Evolutionary conservation across 2,888 invertebrate species (phyloP), one percentile per base, ranked within the genome.

Genomic region (Ditula angustiorana): DNA sequence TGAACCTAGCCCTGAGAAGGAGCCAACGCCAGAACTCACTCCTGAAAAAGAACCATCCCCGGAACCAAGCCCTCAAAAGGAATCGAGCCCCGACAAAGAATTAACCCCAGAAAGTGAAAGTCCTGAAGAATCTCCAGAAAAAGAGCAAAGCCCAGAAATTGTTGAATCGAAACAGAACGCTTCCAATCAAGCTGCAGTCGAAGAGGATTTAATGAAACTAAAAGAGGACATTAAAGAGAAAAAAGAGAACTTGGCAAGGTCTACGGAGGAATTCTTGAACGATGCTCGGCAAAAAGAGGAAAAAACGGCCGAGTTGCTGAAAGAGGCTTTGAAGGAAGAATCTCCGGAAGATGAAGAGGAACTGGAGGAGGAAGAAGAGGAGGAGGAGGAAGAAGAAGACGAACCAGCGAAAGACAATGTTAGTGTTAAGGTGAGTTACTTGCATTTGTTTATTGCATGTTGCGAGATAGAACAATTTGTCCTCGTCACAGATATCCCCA

Each of bases 391-490:
- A n/a, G 89, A 84, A 52, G 83, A 82, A 30, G 77, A 75, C 16
- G 63, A 68, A 26, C 71, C 70, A 11, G 74, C 72, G 57, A 88
- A 84, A n/a, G 74, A 73, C 55, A 88, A 84, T 60, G 82, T 87
- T 19, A 87, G 85, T 61, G 92, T 93, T 5, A 93, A 93, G 82
- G 93, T 93, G 72, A 86, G 85, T 72, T 5, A 23, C 56, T 26
- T 13, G 3, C 46, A 21, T 21, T 11, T n/a, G 10, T 10, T 1
- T 16, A n/a, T 5, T 7, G 30, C 50, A 50, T 50, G 50, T n/a
- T 30, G 50, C 30, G 41, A n/a, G 16, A 49, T 28, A 24, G 28
- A 28, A 11, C 0, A 8, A 19, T 10, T n/a, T n/a, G n/a, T n/a
- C n/a, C n/a, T n/a, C n/a, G n/a, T n/a, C n/a, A n/a, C n/a, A n/a